Conservation (phyloP, 2,113 vertebrate species). For the Galemys pyrenaicus region DNA sequence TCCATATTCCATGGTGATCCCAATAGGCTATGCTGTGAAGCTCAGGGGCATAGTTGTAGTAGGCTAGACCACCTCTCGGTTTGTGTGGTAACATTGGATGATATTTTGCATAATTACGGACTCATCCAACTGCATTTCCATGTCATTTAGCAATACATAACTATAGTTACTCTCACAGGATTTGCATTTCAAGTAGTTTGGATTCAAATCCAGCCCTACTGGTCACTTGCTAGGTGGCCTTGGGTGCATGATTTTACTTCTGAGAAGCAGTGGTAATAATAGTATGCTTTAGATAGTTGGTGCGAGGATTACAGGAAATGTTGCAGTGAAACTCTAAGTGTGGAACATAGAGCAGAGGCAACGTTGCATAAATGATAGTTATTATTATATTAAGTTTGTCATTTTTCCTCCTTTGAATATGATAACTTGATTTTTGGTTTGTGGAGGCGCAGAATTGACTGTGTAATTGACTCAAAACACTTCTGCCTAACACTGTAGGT, state of each 20-base stretch:
- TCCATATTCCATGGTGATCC: not conserved
- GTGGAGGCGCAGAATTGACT: slow-evolving; percentile 48
- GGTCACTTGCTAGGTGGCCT: not conserved
- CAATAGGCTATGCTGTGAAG: not conserved
- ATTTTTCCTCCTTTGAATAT: slow-evolving; percentile 53
- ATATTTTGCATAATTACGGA: not conserved
- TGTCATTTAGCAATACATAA: not conserved
- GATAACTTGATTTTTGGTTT: slow-evolving; percentile 71
- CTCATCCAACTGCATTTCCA: not conserved
- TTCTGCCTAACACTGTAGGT: slow-evolving; percentile 63
- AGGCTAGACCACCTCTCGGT: not conserved
- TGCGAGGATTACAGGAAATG: not conserved
- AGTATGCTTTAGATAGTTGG: not conserved
- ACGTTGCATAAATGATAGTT: not conserved
- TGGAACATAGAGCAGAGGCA: not conserved
- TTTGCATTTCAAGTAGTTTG: not conserved
- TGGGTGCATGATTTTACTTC: not conserved
- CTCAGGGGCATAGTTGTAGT: not conserved
- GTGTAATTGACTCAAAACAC: slow-evolving; percentile 70
- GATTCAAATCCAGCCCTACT: not conserved
- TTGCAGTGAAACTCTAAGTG: not conserved
- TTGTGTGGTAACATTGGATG: not conserved
- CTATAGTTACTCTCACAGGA: not conserved
- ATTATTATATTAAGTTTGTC: slow-evolving; percentile 26
- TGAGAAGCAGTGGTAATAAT: not conserved